Evolutionary conservation across 2,797 vertebrate species (phyloP), one percentile per base, ranked within the genome.

Genomic region (Cirrhinus molitorella): DNA sequence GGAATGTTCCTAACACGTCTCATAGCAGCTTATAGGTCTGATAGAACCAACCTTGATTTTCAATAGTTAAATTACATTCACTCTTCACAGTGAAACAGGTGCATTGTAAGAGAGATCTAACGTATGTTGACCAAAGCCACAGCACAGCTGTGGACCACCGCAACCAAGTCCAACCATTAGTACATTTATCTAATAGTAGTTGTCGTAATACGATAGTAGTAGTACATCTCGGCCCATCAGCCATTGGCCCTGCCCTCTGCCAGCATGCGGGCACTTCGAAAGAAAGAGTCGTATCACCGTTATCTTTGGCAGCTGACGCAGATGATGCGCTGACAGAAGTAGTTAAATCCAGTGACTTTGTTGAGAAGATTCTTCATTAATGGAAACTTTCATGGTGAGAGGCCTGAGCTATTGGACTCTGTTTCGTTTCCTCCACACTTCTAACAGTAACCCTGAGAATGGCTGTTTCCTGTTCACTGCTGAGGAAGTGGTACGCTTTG

Each of bases 31-130:
- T 95, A 94, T 95, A 96, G 95, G 95, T 94, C 93, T 95, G 95
- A 96, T 94, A 94, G 94, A 96, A 96, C 93, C 92, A 95, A 95
- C 87, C 93, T 94, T 91, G 87, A 91, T 90, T 93, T 63, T 91
- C 91, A 85, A 74, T 43, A 79, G 43, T 93, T 93, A 92, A 92
- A 93, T 94, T 96, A 97, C 96, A 97, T 98, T 97, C 96, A 95
- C 95, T 96, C 95, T 95, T 98, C 96, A 98, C 96, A 98, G 96
- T 97, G 96, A 97, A 97, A 96, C 96, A 97, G 96, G 95, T 95
- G 96, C 96, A 95, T 95, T 92, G 92, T 93, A 93, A 94, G 93
- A 94, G 91, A 95, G 95, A 96, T 96, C 94, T 95, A 93, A 95
- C 91, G 94, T 93, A 65, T 96, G 95, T 93, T 95, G 95, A 96